phyloP scores from a whole-genome alignment of 2,797 vertebrate species.

The Fundulus diaphanus region DNA sequence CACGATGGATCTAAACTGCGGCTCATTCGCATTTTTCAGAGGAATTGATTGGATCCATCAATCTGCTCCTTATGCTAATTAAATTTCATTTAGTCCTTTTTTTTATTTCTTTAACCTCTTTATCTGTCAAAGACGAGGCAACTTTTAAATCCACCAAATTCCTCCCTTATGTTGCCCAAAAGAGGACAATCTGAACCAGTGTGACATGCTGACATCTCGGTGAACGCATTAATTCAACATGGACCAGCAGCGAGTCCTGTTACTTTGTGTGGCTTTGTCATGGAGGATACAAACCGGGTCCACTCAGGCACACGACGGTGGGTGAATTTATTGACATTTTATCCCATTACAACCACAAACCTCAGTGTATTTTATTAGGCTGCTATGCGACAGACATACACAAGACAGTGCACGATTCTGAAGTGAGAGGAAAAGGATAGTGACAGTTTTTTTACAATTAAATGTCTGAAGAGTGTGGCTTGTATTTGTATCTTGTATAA shows the following conservation, averaged over 20 bases:
- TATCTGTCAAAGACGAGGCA: background rate
- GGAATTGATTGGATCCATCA: constrained; percentile 41
- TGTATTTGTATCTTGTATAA: too few species aligned
- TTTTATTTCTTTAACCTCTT: background rate
- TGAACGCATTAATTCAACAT: constrained; percentile 55
- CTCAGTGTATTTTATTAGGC: background rate
- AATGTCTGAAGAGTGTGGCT: too few species aligned
- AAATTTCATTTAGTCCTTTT: background rate
- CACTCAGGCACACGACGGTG: constrained; percentile 80
- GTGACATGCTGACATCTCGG: constrained; percentile 52
- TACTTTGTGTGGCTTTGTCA: constrained; percentile 56
- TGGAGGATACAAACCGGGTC: constrained; percentile 49
- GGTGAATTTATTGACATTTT: background rate
- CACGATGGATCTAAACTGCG: constrained; percentile 59
- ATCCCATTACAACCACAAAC: background rate
- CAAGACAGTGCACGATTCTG: too few species aligned
- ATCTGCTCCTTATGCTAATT: constrained; percentile 15
- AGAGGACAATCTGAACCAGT: constrained; percentile 4
- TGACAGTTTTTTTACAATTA: too few species aligned
- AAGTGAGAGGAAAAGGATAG: too few species aligned
- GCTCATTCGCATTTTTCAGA: constrained; percentile 54
- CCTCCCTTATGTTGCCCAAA: too few species aligned
- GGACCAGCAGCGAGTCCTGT: constrained; percentile 60
- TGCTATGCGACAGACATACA: too few species aligned
- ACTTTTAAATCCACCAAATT: background rate